A percentile compares a stretch with the other conserved stretches of the same genome.
These are phyloP conservation scores for Drosophila nasuta DNA, from an alignment of 1,140 invertebrate genomes.

Conservation along the genomic window DNA sequence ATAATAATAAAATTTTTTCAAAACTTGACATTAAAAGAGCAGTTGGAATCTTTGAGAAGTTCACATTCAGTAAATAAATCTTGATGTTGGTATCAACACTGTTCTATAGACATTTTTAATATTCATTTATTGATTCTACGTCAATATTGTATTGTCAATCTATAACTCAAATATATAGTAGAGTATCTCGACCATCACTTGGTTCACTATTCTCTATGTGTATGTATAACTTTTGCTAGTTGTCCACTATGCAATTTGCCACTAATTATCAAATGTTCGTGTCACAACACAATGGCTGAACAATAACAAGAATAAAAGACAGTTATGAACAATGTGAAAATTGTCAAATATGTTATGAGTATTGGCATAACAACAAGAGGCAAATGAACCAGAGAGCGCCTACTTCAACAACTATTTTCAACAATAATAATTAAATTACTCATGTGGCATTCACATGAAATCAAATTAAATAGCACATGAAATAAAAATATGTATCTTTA, in stretches of 20 bases:
- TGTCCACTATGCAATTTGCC: background rate
- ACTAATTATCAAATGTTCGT: slow-evolving; percentile 15
- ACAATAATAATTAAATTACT: slow-evolving; percentile 18
- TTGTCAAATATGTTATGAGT: background rate
- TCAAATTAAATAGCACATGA: background rate
- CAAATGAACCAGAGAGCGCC: background rate
- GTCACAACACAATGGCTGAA: slow-evolving; percentile 7
- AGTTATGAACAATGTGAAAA: slow-evolving; percentile 4
- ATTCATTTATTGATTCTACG: too few relatives aligned
- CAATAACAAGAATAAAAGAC: background rate
- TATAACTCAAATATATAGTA: background rate
- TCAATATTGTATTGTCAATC: too few relatives aligned
- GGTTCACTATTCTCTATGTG: background rate
- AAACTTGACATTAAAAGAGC: too few relatives aligned
- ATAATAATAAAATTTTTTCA: too few relatives aligned
- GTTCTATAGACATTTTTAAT: too few relatives aligned
- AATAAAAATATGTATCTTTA: slow-evolving; percentile 10
- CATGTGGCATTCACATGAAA: background rate
- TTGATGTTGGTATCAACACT: too few relatives aligned
- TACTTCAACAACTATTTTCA: background rate
- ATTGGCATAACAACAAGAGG: slow-evolving; percentile 6
- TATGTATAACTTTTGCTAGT: background rate
- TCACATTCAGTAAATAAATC: too few relatives aligned
- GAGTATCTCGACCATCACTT: background rate
- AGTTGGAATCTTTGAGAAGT: too few relatives aligned